These are phyloP conservation scores for Scartelaos histophorus DNA, from an alignment of 2,113 vertebrate genomes.

Conservation along the genomic window DNA sequence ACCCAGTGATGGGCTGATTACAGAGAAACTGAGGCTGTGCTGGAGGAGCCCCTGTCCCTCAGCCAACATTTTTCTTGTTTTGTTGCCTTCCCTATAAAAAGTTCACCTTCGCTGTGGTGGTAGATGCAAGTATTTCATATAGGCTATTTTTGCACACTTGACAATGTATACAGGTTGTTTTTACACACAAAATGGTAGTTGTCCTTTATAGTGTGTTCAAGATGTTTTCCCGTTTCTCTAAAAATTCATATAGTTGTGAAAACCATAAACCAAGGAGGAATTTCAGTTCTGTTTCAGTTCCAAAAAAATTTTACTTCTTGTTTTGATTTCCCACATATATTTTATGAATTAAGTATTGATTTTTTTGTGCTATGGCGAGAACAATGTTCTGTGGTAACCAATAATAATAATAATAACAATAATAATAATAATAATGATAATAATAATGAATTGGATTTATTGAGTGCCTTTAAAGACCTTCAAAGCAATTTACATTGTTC, in stretches of 20 bases:
- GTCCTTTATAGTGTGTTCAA: not conserved
- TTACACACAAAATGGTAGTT: not conserved
- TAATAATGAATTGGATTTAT: too few relatives aligned
- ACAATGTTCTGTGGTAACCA: not conserved
- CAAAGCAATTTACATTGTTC: too few relatives aligned
- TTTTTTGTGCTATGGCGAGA: not conserved
- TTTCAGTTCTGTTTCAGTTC: not conserved
- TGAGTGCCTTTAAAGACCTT: too few relatives aligned
- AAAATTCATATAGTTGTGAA: not conserved
- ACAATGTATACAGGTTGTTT: not conserved
- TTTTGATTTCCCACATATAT: not conserved
- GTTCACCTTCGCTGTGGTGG: conserved; percentile 1
- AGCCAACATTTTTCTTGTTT: conserved; percentile 22
- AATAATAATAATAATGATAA: too few relatives aligned
- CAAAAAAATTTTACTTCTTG: not conserved
- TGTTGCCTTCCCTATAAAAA: conserved; percentile 45
- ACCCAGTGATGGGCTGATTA: conserved; percentile 81
- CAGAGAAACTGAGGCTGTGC: conserved; percentile 67
- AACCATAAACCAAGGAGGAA: not conserved
- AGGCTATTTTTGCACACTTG: not conserved
- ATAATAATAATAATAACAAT: too few relatives aligned
- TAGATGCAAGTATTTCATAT: not conserved
- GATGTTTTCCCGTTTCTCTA: not conserved
- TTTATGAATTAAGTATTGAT: not conserved
- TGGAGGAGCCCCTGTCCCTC: conserved; percentile 45